These are phyloP conservation scores for Mizuhopecten yessoensis DNA, from an alignment of 1,140 invertebrate species.

Conservation along the genomic window DNA sequence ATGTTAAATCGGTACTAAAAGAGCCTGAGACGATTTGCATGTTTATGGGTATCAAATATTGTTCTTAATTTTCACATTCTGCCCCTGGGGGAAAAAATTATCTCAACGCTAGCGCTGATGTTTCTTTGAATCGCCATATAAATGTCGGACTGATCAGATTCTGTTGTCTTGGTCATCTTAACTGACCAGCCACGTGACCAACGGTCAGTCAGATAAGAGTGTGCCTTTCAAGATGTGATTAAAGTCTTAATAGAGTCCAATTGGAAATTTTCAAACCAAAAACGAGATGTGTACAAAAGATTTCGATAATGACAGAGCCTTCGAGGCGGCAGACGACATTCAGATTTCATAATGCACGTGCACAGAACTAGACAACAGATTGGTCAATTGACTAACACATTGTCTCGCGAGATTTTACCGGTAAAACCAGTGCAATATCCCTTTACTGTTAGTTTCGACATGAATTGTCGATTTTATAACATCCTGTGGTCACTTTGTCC, in stretches of 20 bases:
- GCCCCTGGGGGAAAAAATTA: background rate
- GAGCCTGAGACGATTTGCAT: background rate
- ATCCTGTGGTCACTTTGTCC: background rate
- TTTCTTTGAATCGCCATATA: constrained; percentile 14
- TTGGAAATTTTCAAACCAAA: background rate
- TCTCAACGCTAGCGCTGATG: background rate
- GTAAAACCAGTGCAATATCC: background rate
- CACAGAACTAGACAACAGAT: background rate
- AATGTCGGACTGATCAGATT: background rate
- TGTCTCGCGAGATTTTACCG: background rate
- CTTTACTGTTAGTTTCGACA: background rate
- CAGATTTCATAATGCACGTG: constrained; percentile 26
- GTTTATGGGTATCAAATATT: constrained; percentile 3
- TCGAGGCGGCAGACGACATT: background rate
- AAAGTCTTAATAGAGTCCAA: constrained; percentile 3
- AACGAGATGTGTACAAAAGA: background rate
- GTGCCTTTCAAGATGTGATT: constrained; percentile 24
- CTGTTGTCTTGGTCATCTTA: background rate
- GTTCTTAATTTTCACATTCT: background rate
- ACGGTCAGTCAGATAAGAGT: background rate
- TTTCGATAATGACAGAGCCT: background rate
- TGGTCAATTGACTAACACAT: background rate
- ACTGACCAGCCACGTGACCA: background rate
- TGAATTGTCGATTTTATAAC: background rate
- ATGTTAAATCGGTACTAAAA: background rate